Base-by-base conservation (phyloP, 2,888 invertebrate species). In the Oegoconia quadripuncta region DNA sequence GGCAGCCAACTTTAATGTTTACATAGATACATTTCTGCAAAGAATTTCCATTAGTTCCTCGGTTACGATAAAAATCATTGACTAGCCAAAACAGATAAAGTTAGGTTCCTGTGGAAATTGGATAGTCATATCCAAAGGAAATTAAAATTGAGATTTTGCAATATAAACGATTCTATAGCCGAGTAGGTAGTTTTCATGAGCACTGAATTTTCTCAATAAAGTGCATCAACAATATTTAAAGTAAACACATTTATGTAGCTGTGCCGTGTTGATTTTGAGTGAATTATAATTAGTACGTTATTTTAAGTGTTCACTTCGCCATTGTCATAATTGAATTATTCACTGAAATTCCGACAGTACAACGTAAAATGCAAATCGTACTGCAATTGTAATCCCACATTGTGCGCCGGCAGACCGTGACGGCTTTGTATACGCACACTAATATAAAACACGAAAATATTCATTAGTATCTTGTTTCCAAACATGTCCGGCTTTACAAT, bases 311-410 rank as follows among this genome's bases (percentile, higher is more conserved):
- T 22, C 22, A 22, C 22, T 2, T 2, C 9, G 9, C 5, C 22
- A 22, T 22, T 22, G 22, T 23, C 69, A 65, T 74, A 68, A 74
- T 73, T 69, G 61, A 77, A 76, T 76, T 78, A 79, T 79, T 76
- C 64, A 68, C 67, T 55, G 55, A 53, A 55, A 47, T 64, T 63
- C 59, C 64, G 69, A 67, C 67, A 64, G 69, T 62, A 60, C 70
- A 68, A 70, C 65, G 68, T 72, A 71, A 75, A 81, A 84, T 86
- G 84, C 83, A 82, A 86, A 86, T 86, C 72, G 39, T 46, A 59
- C 56, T 78, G 77, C 79, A 78, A 75, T 77, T 77, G 79, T 73
- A 66, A 59, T 65, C 75, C 75, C 72, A 77, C 75, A 75, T 63
- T 64, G 68, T 60, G 45, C 52, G 55, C 52, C 67, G 58, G 39